Evolutionary conservation across 1,140 invertebrate species (phyloP).

Genomic region (Nephotettix cincticeps): DNA sequence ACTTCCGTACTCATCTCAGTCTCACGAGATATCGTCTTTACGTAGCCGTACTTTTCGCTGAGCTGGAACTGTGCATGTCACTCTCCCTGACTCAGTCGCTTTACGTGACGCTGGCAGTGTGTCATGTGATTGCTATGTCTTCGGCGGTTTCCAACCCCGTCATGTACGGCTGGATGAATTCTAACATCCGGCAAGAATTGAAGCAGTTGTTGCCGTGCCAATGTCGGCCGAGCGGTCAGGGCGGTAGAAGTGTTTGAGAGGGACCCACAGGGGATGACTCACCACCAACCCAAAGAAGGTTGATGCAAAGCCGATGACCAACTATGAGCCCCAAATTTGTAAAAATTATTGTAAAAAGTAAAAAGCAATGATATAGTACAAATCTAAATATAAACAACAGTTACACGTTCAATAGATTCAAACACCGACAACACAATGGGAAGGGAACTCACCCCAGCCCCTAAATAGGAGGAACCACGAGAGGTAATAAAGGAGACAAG

Average conservation of each 20-base stretch:
- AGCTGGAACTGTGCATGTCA: constrained; percentile 50
- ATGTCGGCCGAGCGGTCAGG: background rate
- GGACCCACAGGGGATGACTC: background rate
- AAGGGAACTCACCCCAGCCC: no score
- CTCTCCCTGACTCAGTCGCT: constrained; percentile 36
- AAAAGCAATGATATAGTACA: no score
- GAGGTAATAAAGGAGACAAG: no score
- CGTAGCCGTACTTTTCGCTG: constrained; percentile 48
- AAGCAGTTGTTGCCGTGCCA: constrained; percentile 40
- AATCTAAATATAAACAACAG: no score
- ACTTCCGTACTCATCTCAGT: background rate
- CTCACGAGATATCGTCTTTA: no score
- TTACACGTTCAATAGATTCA: no score
- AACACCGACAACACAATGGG: no score
- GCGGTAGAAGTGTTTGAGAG: background rate
- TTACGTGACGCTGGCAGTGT: constrained; percentile 50
- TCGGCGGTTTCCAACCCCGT: constrained; percentile 55
- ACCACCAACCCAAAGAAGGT: background rate
- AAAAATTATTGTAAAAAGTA: no score
- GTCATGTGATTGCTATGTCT: constrained; percentile 57
- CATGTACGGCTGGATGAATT: constrained; percentile 57
- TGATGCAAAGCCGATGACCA: no score
- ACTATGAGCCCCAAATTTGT: no score
- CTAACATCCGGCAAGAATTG: constrained; percentile 50
- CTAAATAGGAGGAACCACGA: no score